Conservation (phyloP, 1,140 invertebrate genomes). For the Chionoecetes opilio region DNA sequence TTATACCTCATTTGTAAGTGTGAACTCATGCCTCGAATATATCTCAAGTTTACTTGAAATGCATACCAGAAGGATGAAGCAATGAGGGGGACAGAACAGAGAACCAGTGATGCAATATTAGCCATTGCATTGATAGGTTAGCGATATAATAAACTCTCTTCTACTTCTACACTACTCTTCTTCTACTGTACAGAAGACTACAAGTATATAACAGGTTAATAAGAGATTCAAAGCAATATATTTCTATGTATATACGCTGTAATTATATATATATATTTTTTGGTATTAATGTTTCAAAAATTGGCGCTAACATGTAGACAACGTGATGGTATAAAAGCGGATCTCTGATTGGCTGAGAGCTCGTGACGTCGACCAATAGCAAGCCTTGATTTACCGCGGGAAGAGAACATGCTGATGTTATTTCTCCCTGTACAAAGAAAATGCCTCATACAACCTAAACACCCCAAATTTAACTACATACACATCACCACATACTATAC, state of each 20-base stretch:
- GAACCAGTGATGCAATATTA: no score
- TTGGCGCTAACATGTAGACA: conserved; percentile 55
- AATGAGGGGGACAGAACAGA: no score
- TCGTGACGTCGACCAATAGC: conserved; percentile 49
- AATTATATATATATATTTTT: background rate
- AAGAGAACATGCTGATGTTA: conserved; percentile 76
- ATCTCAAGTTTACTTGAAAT: no score
- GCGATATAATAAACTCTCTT: no score
- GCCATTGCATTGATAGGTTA: no score
- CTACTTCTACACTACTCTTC: no score
- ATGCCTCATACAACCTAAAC: conserved; percentile 7
- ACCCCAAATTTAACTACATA: background rate
- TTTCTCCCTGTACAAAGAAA: conserved; percentile 68
- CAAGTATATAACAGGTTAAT: no score
- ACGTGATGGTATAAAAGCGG: conserved; percentile 55
- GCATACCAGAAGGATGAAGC: no score
- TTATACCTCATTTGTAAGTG: no score
- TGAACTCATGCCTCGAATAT: no score
- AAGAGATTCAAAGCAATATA: background rate
- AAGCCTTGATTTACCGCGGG: conserved; percentile 70
- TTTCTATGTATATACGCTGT: background rate
- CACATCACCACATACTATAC: no score
- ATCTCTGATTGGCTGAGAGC: conserved; percentile 32
- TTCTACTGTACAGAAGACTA: no score
- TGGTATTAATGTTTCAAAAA: conserved; percentile 23